Evolutionary conservation across 2,797 vertebrate genomes (phyloP), one percentile per base, ranked within the genome.

Genomic region (Acanthis flammea): DNA sequence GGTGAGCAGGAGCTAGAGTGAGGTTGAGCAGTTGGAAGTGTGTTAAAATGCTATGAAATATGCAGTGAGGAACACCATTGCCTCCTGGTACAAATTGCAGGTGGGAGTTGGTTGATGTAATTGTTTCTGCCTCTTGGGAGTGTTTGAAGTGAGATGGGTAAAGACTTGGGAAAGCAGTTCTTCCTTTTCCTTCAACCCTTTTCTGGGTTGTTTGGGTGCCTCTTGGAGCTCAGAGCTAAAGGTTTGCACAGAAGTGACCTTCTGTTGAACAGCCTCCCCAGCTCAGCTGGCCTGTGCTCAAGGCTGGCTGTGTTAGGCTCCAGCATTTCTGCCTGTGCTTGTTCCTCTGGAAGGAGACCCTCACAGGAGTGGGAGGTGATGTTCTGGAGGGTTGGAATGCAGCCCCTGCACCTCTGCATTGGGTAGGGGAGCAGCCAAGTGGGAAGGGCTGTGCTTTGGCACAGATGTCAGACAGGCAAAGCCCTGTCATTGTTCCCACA

Each of bases 401-500:
- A 30, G 60, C 17, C 30, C 7, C 0, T 47, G 35, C 35, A 6
- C 30, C 0, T 2, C 35, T 37, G 22, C 39, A 6, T 51, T 48
- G 2, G 1, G 8, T 24, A 2, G 25, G 2, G 2, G 42, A 72
- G 82, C 44, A 57, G 57, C 68, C 22, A 15, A 30, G 37, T 27
- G 30, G 17, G 12, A 4, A 4, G 19, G 82, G 60, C 85, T 73
- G 67, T 48, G 39, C 33, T 65, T 39, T 17, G 37, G 18, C 37
- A 33, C 50, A 70, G 61, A 12, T 0, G 0, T 51, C 51, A 30
- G 53, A 16, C 1, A 0, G 17, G 57, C 48, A 77, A 61, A 84
- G 70, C 73, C 27, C 3, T 65, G 45, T 25, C 48, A 8, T 63
- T 80, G 67, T 53, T 86, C 63, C 58, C 80, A 24, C 18, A 1